Evolutionary conservation across 1,140 invertebrate species (phyloP), one percentile per base, ranked within the genome.

Genomic region (Drosophila rhopaloa): DNA sequence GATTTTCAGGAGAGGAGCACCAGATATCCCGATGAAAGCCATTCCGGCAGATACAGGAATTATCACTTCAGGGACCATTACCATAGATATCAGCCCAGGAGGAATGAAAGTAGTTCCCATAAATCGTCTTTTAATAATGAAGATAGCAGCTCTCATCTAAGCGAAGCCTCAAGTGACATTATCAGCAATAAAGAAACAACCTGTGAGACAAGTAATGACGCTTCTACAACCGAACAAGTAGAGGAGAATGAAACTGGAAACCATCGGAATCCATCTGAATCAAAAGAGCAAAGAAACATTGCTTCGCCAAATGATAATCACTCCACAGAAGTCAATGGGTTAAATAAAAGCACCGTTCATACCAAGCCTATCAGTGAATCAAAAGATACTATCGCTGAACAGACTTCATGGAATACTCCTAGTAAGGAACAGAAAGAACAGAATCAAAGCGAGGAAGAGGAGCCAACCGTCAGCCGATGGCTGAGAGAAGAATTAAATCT

Each of bases 1-100:
- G 68, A 73, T 54, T 73, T 46, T 57, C 35, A 67, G 8, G 29
- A 63, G 7, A 40, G 56, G 11, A 43, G 24, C 2, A 5, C 29
- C 1, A 5, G 55, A n/a, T 13, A 41, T 32, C 9, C 54, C 38
- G 54, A 62, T 9, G 54, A 58, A 1, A 32, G 9, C 11, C 40
- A 32, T 5, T 62, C 59, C 11, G 37, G 37, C 0, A 66, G 60
- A 19, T 53, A 53, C 27, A 50, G 29, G 27, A 47, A 66, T 38
- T 11, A 54, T 29, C 38, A 43, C n/a, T 14, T 37, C n/a, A 68
- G 65, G 37, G 46, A 67, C 24, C 61, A 66, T 27, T 4, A 24
- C 6, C 14, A 32, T n/a, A 46, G 43, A 46, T 9, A 37, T 35
- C 56, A 60, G 27, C 6, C 9, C 0, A 29, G 61, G 9, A 3